Evolutionary conservation across 2,113 vertebrate species (phyloP).

Genomic region (Pachyramphus minor): DNA sequence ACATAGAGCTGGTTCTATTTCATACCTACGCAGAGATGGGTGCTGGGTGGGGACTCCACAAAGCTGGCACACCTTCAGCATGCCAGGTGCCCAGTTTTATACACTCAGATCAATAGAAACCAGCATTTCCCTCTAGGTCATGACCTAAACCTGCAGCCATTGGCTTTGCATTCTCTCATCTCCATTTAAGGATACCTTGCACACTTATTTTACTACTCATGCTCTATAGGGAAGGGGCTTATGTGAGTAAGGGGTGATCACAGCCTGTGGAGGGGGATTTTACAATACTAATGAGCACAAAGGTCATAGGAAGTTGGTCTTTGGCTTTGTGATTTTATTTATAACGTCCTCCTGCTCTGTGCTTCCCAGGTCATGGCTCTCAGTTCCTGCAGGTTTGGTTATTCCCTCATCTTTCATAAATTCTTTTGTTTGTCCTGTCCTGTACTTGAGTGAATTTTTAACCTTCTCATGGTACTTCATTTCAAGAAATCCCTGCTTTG

Average conservation of each 20-base stretch:
- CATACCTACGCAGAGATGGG: background rate
- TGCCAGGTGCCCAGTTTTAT: background rate
- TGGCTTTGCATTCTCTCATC: background rate
- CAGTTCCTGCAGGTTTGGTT: background rate
- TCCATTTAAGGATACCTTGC: background rate
- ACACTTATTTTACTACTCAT: background rate
- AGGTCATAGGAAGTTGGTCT: background rate
- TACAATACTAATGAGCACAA: background rate
- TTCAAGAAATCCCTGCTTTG: background rate
- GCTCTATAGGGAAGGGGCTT: background rate
- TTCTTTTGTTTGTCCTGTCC: background rate
- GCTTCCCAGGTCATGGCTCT: background rate
- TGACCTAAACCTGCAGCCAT: background rate
- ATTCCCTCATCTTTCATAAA: background rate
- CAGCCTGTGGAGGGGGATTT: background rate
- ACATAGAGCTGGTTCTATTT: background rate
- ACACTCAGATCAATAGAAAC: background rate
- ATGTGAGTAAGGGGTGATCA: background rate
- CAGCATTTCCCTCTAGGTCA: background rate
- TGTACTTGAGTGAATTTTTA: background rate
- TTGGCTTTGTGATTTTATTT: background rate
- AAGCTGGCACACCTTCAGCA: background rate
- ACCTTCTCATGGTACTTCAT: background rate
- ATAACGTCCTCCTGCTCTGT: too few species aligned
- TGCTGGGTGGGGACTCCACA: background rate